Evolutionary conservation across 1,140 invertebrate genomes (phyloP).

Genomic region (Drosophila grimshawi): DNA sequence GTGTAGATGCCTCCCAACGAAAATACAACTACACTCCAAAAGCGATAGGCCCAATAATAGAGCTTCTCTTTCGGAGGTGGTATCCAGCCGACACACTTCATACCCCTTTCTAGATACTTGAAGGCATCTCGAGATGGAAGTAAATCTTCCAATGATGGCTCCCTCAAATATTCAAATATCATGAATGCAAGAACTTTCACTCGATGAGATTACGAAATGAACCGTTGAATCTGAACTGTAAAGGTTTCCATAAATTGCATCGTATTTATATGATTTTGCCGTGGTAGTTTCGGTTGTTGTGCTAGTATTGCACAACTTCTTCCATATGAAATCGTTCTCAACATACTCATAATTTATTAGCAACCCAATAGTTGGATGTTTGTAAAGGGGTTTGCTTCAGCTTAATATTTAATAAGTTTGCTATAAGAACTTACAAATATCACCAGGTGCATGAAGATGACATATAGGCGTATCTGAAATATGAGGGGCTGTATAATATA

Average conservation of each 20-base stretch:
- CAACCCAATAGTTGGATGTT: background rate
- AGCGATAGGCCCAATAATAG: slow-evolving; percentile 17
- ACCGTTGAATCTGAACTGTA: slow-evolving; percentile 16
- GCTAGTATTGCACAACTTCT: background rate
- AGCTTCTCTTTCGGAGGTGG: background rate
- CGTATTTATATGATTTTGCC: slow-evolving; percentile 8
- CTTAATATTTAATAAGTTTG: background rate
- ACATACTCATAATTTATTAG: slow-evolving; percentile 1
- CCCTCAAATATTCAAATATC: slow-evolving; percentile 21
- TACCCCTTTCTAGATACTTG: slow-evolving; percentile 23
- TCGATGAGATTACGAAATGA: background rate
- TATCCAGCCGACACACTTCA: slow-evolving; percentile 36
- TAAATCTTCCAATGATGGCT: background rate
- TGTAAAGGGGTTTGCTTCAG: too few relatives aligned
- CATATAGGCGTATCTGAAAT: slow-evolving; percentile 19
- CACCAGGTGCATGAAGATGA: slow-evolving; percentile 7
- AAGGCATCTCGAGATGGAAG: slow-evolving; percentile 28
- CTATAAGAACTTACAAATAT: slow-evolving; percentile 6
- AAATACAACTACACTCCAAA: background rate
- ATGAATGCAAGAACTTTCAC: background rate
- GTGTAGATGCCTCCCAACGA: slow-evolving; percentile 1
- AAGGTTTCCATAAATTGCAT: too few relatives aligned
- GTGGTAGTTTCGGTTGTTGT: background rate
- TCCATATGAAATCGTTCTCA: slow-evolving; percentile 33
- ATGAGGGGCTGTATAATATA: too few relatives aligned